These are phyloP conservation scores for Deilephila porcellus DNA, from an alignment of 2,888 invertebrate genomes.

Conservation along the genomic window DNA sequence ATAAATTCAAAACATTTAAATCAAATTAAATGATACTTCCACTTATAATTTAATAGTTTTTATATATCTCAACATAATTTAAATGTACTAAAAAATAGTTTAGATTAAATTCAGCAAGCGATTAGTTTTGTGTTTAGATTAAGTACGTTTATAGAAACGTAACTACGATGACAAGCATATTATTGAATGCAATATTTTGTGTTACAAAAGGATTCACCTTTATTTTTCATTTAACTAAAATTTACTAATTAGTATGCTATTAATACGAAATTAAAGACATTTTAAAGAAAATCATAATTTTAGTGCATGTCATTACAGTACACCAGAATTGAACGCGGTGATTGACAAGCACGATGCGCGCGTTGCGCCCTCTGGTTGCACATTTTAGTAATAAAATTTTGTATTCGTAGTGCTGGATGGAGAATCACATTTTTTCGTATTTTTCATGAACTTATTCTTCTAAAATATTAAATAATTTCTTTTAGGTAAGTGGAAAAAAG, in stretches of 20 bases:
- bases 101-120: no score
- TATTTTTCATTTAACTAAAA: background rate
- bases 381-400: slow-evolving; percentile 79
- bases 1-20: background rate
- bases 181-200: slow-evolving; percentile 37
- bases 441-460: slow-evolving; percentile 80
- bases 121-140: background rate
- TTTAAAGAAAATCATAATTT: slow-evolving; percentile 7
- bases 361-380: slow-evolving; percentile 61
- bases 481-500: slow-evolving; percentile 73
- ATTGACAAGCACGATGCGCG: slow-evolving; percentile 47
- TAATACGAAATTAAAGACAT: background rate
- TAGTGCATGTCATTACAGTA: background rate
- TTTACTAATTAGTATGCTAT: background rate
- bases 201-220: background rate
- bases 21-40: background rate
- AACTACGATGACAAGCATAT: slow-evolving; percentile 60
- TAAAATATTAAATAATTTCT: slow-evolving; percentile 74
- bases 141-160: slow-evolving; percentile 37
- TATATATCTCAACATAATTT: background rate
- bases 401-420: slow-evolving; percentile 84
- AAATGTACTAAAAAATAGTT: background rate
- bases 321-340: slow-evolving; percentile 56
- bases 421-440: slow-evolving; percentile 81
- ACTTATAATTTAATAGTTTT: background rate